Percentiles rank a stretch among this genome's conserved stretches.
These are phyloP conservation scores for Anolis carolinensis DNA, from an alignment of 2,113 vertebrate species.

Conservation along the genomic window DNA sequence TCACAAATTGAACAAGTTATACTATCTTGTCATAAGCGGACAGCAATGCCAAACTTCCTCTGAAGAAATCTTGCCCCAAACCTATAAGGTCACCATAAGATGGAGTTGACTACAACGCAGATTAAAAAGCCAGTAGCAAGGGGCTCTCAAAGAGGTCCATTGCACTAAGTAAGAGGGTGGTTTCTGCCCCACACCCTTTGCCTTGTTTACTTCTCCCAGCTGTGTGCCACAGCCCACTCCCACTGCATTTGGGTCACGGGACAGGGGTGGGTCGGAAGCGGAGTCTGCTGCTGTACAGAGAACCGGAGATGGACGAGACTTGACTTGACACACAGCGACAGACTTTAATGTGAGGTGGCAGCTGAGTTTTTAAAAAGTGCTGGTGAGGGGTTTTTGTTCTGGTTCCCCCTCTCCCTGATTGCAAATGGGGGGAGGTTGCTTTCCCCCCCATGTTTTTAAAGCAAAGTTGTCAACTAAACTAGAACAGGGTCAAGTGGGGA, in stretches of 20 bases:
- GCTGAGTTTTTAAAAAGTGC: conserved; percentile 52
- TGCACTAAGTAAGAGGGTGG: too few relatives aligned
- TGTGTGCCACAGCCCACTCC: conserved; percentile 18
- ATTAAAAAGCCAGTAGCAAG: too few relatives aligned
- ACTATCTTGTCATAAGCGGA: too few relatives aligned
- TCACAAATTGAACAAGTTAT: too few relatives aligned
- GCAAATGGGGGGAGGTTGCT: rapidly evolving
- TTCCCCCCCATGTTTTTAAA: background rate
- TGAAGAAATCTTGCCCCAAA: too few relatives aligned
- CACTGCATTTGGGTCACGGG: conserved; percentile 45
- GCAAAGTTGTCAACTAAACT: background rate
- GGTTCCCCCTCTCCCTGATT: too few relatives aligned
- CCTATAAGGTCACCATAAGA: too few relatives aligned
- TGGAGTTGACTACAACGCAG: too few relatives aligned
- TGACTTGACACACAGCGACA: conserved; percentile 34
- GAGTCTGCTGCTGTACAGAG: conserved; percentile 21
- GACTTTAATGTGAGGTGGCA: conserved; percentile 60
- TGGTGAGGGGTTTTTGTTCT: conserved; percentile 36
- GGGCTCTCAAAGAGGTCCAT: too few relatives aligned
- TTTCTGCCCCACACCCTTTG: background rate
- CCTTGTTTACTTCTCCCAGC: background rate
- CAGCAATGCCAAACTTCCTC: too few relatives aligned
- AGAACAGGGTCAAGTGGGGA: background rate
- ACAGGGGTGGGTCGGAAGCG: conserved; percentile 7
- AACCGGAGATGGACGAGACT: conserved; percentile 28